Base-by-base conservation (phyloP, 1,140 invertebrate species). In the Drosophila parvula region DNA sequence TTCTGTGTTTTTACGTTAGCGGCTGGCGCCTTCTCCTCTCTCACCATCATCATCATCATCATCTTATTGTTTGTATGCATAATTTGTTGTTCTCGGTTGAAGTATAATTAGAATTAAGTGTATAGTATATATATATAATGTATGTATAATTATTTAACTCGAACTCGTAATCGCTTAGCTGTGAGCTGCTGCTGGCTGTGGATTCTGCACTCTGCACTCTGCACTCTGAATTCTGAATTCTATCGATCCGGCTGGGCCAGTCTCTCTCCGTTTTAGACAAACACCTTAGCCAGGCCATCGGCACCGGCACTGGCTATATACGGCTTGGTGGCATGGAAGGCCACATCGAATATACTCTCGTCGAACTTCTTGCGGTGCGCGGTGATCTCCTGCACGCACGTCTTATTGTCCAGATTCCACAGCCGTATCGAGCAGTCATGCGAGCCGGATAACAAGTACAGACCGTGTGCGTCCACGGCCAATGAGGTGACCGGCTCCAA, bases 321-420 rank as follows among this genome's bases (percentile, higher is more conserved):
- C 67, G 98, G 98, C 93, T 98, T 97, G 77, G 98, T 96, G 83
- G 99, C 98, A 94, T 99, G 99, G 94, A 99, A 99, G 90, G 98
- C 98, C 69, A 99, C 99, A 93, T 99, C 98, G 91, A 99, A 96
- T 93, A 99, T 99, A 91, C 98, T 98, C 94, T 99, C 98, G 93
- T 99, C 98, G 94, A 99, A 99, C 93, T 99, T 99, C 93, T 99
- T 99, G 74, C 98, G 95, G 94, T 99, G 99, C 74, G 98, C 98
- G 44, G 99, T 99, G 90, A 99, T 99, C 93, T 99, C 99, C 94
- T 99, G 98, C 79, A 99, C 97, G 94, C 98, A 99, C 58, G 98
- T 98, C 60, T 92, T 92, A 93, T 97, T 99, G 93, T 99, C 98
- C 93, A 99, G 95, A 94, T 99, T 98, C 99, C 99, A 99, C 89